Evolutionary conservation across 2,797 vertebrate species (phyloP), one percentile per base, ranked within the genome.

Genomic region (Hephaestus fuliginosus): DNA sequence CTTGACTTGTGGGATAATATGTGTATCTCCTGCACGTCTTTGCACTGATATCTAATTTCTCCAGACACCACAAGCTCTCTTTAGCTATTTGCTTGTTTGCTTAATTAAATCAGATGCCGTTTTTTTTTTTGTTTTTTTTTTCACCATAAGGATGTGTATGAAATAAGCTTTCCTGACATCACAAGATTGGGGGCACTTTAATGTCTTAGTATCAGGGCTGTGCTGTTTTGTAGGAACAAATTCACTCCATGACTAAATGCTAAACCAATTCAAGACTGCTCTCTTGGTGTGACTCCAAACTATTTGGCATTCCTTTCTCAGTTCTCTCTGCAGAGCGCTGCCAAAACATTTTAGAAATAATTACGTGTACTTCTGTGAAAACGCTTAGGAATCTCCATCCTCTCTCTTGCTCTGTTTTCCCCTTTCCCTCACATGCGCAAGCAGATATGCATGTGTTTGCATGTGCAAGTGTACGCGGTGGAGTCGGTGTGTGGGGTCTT

Each of bases 401-500:
- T 46, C 48, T 76, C 68, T 20, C 22, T 22, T 66, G 39, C 39
- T 65, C n/a, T 76, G 56, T 70, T 30, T 62, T 48, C 20, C 33
- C 53, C 69, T 36, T 55, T 70, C 74, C 64, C 60, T 73, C 71
- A 28, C 52, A 48, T 78, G 70, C 62, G 51, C 64, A 72, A 55
- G 79, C 73, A 78, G 65, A 87, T 78, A 82, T 83, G 84, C 69
- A 46, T 81, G 82, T 89, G 89, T 90, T 86, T 86, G 85, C 72
- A 80, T 89, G 86, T 83, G 76, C 70, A 60, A 86, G 89, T 88
- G 86, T 75, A 62, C 67, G 80, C 74, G 71, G 76, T 68, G 53
- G 70, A 82, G 76, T 91, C 89, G 46, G 91, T 92, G 93, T 95
- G 95, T 95, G 94, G 86, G 94, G 94, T 95, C 94, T 93, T 94